phyloP scores from a whole-genome alignment of 2,888 invertebrate species.

The Drosophila flavopinicola region DNA sequence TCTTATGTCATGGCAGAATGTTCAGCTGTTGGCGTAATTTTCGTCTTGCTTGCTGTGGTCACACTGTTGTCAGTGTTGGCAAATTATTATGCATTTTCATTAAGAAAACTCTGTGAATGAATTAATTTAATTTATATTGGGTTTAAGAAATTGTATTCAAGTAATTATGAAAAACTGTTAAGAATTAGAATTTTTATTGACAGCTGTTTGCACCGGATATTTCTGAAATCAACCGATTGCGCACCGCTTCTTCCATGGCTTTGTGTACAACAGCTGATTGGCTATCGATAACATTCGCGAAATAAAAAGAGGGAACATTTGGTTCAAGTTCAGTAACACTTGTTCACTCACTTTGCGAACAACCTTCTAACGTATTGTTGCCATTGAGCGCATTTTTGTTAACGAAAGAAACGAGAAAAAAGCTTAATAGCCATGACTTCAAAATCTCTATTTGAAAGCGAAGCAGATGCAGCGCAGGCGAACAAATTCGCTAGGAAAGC shows the following conservation, averaged over 20 bases:
- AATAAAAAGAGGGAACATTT: slow-evolving; percentile 1
- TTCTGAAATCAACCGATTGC: background rate
- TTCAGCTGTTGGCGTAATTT: slow-evolving; percentile 45
- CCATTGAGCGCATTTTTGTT: slow-evolving; percentile 4
- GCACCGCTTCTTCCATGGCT: background rate
- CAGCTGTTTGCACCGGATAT: background rate
- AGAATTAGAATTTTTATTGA: too few species aligned
- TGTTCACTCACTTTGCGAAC: slow-evolving; percentile 18
- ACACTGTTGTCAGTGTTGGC: slow-evolving; percentile 44
- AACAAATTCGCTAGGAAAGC: slow-evolving; percentile 88
- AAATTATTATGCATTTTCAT: background rate
- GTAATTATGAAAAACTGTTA: background rate
- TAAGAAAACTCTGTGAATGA: too few species aligned
- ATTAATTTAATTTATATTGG: too few species aligned
- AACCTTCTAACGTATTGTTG: slow-evolving; percentile 1
- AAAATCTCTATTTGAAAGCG: slow-evolving; percentile 81
- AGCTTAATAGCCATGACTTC: slow-evolving; percentile 55
- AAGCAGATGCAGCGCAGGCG: slow-evolving; percentile 68
- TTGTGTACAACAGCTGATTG: slow-evolving; percentile 16
- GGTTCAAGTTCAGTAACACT: slow-evolving; percentile 26
- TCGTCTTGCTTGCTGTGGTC: slow-evolving; percentile 27
- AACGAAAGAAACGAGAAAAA: slow-evolving; percentile 11
- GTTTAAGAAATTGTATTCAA: too few species aligned
- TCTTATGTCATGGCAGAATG: slow-evolving; percentile 61
- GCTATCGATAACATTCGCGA: slow-evolving; percentile 20